phyloP scores from a whole-genome alignment of 2,113 vertebrate species.

The Sigmodon hispidus region DNA sequence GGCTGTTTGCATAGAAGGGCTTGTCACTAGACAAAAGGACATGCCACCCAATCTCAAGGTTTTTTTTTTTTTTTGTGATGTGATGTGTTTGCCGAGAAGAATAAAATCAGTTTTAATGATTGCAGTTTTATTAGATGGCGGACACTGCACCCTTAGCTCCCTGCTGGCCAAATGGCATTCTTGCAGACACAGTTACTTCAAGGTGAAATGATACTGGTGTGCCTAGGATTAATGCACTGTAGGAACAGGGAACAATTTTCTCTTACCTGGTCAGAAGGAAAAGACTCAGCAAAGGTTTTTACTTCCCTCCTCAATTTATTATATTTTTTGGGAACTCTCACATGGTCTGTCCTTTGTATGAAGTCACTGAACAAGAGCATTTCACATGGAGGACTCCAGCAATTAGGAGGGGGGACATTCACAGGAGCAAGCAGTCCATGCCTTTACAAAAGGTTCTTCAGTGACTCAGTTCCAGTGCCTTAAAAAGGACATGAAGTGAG shows the following conservation, averaged over 20 bases:
- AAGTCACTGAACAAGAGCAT: slow-evolving; percentile 21
- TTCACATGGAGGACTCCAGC: slow-evolving; percentile 56
- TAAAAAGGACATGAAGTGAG: slow-evolving; percentile 65
- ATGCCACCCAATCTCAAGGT: not conserved
- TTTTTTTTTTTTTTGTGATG: not conserved
- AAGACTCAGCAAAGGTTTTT: not conserved
- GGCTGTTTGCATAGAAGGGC: not conserved
- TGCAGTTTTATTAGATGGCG: not conserved
- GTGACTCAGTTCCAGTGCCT: not conserved
- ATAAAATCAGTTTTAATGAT: not conserved
- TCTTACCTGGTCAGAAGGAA: not conserved
- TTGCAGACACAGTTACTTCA: not conserved
- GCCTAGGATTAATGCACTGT: not conserved
- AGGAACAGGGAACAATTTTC: not conserved
- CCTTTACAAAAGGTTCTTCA: slow-evolving; percentile 65
- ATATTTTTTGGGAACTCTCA: slow-evolving; percentile 51
- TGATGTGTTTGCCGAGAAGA: not conserved
- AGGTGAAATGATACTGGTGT: not conserved
- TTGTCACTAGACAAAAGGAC: not conserved
- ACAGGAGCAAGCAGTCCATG: slow-evolving; percentile 19
- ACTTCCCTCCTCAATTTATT: slow-evolving; percentile 8
- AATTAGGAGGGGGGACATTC: slow-evolving; percentile 36
- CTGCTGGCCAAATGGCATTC: not conserved
- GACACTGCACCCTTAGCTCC: not conserved
- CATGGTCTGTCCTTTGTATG: not conserved